These are phyloP conservation scores for Hippopotamus amphibius DNA, from an alignment of 2,113 vertebrate species.

Conservation along the genomic window DNA sequence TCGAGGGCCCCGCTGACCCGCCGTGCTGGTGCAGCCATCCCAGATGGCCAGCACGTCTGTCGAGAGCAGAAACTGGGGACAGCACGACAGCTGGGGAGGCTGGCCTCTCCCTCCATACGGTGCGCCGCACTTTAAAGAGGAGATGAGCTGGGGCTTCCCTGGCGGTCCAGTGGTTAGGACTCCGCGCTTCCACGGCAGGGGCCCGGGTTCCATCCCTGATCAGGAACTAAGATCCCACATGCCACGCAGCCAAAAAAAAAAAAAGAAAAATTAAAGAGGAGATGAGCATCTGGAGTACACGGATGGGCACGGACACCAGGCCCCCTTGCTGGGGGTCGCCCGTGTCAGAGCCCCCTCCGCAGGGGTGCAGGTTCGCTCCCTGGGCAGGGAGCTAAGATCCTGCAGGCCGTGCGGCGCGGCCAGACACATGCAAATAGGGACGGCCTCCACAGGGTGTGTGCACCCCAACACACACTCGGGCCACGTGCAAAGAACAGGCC, in stretches of 20 bases:
- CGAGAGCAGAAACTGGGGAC: background rate
- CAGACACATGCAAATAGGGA: background rate
- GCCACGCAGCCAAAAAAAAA: background rate
- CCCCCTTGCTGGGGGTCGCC: background rate
- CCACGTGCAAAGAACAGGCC: fast-evolving
- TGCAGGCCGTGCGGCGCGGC: background rate
- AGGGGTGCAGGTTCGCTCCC: background rate
- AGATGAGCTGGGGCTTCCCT: background rate
- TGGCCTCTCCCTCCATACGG: fast-evolving
- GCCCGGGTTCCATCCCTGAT: background rate
- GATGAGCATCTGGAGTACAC: background rate
- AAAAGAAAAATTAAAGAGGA: background rate
- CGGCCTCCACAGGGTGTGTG: fast-evolving
- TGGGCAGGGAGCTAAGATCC: background rate
- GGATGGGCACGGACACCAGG: fast-evolving
- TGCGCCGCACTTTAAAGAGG: fast-evolving
- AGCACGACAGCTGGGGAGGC: background rate
- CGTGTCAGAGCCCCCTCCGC: background rate
- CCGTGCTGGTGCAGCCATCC: background rate
- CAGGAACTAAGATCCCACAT: background rate
- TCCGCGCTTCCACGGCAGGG: background rate
- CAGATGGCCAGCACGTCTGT: background rate
- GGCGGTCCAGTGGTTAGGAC: background rate
- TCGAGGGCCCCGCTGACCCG: too few relatives aligned
- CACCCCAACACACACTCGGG: fast-evolving